These are phyloP conservation scores for Ctenomys sociabilis DNA, from an alignment of 2,113 vertebrate species.

Conservation along the genomic window DNA sequence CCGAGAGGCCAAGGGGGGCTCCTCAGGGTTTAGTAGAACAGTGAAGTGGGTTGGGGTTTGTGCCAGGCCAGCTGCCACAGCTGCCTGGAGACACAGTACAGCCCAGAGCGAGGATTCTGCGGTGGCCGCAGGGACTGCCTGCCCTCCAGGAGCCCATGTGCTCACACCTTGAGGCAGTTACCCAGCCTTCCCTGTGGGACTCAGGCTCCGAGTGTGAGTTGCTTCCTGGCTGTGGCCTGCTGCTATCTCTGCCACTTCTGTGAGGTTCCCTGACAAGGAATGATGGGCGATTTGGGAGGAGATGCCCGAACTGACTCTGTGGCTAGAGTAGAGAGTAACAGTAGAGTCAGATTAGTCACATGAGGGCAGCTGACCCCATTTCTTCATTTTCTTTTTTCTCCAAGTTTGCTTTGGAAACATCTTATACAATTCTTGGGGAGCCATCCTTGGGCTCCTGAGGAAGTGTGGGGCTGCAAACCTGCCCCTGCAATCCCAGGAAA, in stretches of 20 bases:
- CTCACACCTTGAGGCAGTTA: neutral
- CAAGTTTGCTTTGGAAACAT: neutral
- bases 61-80: neutral
- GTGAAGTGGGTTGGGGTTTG: neutral
- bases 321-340: neutral
- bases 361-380: neutral
- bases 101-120: neutral
- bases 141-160: neutral
- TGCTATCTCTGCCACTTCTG: neutral
- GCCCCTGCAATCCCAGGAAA: neutral
- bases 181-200: constrained; percentile 33
- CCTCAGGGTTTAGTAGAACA: neutral
- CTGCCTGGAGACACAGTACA: neutral
- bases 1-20: neutral
- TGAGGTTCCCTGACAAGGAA: neutral
- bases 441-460: neutral
- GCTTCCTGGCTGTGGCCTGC: neutral
- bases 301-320: fast-evolving
- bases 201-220: neutral
- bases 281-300: neutral
- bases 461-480: neutral
- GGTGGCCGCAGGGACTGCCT: too few relatives aligned
- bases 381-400: neutral
- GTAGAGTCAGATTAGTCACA: neutral
- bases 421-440: neutral